Percentiles rank a stretch among this genome's conserved stretches.
phyloP scores from a whole-genome alignment of 2,113 vertebrate species.

The Perognathus longimembris region DNA sequence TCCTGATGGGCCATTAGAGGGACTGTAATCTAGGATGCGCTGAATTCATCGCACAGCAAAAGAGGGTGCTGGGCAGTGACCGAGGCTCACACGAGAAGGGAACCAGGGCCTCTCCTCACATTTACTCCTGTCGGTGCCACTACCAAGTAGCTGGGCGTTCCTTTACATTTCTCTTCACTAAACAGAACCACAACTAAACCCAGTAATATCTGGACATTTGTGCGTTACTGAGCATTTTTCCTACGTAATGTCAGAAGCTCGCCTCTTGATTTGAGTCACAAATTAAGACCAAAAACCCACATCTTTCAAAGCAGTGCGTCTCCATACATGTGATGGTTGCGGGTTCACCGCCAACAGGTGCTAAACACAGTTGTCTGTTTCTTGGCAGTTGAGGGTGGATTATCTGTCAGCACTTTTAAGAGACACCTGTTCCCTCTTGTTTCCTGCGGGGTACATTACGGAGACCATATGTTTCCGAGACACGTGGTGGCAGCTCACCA shows the following conservation, averaged over 20 bases:
- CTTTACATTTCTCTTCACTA: not conserved
- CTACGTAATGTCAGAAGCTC: conserved; percentile 25
- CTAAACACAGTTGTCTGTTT: conserved; percentile 83
- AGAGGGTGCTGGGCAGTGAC: not conserved
- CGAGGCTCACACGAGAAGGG: not conserved
- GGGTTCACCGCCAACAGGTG: conserved; percentile 45
- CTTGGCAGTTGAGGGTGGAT: conserved; percentile 78
- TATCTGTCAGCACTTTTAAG: conserved; percentile 80
- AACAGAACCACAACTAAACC: not conserved
- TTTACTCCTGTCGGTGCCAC: not conserved
- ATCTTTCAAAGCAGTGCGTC: not conserved
- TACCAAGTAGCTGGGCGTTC: not conserved
- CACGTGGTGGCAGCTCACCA: conserved; percentile 48
- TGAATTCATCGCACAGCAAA: conserved; percentile 32
- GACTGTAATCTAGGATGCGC: not conserved
- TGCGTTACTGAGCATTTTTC: not conserved
- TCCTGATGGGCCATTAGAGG: not conserved
- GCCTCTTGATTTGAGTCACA: conserved; percentile 12
- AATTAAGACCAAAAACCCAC: not conserved
- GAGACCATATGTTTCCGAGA: conserved; percentile 80
- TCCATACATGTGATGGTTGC: conserved; percentile 47
- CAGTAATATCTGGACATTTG: not conserved
- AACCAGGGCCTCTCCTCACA: not conserved
- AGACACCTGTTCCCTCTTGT: conserved; percentile 81
- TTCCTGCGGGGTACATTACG: conserved; percentile 30